Percentiles rank a stretch among this genome's conserved stretches.
Evolutionary conservation across 2,888 invertebrate genomes (phyloP).

Genomic region (Caenorhabditis auriculariae): DNA sequence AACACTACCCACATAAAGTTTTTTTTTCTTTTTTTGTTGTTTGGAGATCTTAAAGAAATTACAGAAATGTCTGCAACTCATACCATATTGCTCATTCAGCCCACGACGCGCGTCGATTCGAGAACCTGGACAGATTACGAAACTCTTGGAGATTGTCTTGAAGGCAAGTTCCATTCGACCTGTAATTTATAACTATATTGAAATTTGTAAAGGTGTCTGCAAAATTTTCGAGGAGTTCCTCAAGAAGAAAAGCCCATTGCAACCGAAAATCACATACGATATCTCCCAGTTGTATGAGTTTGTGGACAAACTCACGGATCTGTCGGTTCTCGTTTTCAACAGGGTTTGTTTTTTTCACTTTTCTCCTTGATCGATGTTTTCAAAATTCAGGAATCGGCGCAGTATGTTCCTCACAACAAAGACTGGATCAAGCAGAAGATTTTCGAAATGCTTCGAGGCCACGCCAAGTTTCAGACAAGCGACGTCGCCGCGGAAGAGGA

Average conservation of each 20-base stretch:
- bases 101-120: slow-evolving; percentile 87
- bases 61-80: slow-evolving; percentile 71
- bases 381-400: slow-evolving; percentile 71
- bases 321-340: slow-evolving; percentile 81
- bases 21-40: not conserved
- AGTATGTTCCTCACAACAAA: slow-evolving; percentile 95
- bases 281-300: slow-evolving; percentile 93
- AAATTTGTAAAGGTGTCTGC: slow-evolving; percentile 75
- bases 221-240: slow-evolving; percentile 98
- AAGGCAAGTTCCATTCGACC: slow-evolving; percentile 20
- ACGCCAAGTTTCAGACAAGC: too few species aligned
- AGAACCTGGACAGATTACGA: slow-evolving; percentile 98
- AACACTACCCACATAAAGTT: not conserved
- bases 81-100: slow-evolving; percentile 92
- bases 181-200: not conserved
- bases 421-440: slow-evolving; percentile 99
- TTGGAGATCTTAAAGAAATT: not conserved
- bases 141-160: slow-evolving; percentile 72
- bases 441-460: slow-evolving; percentile 76
- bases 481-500: too few species aligned
- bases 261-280: slow-evolving; percentile 95
- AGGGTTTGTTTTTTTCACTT: slow-evolving; percentile 9
- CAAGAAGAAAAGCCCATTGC: slow-evolving; percentile 89
- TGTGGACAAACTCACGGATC: slow-evolving; percentile 89
- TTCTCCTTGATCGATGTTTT: not conserved